Percentiles rank a stretch among this genome's conserved stretches.
These are phyloP conservation scores for Heliconius cydno DNA, from an alignment of 2,888 invertebrate species.

Conservation along the genomic window DNA sequence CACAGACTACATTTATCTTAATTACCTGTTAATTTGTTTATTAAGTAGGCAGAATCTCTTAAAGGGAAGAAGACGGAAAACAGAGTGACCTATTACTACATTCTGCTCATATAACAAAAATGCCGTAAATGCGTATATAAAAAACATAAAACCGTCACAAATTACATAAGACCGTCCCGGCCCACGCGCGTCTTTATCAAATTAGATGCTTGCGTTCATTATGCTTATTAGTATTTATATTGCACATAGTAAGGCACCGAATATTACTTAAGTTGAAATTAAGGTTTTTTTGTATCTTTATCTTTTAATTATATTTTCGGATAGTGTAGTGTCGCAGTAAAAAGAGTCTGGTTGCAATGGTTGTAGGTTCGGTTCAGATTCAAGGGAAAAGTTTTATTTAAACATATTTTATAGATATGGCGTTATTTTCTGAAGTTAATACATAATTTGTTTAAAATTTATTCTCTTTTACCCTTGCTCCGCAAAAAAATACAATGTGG, in stretches of 20 bases:
- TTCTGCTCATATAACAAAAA: too few relatives aligned
- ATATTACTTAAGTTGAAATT: neutral
- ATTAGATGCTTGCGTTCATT: constrained; percentile 59
- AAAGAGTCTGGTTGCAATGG: too few relatives aligned
- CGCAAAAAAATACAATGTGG: too few relatives aligned
- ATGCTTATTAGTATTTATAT: constrained; percentile 65
- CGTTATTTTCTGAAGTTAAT: neutral
- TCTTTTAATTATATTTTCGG: neutral
- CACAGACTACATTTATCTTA: too few relatives aligned
- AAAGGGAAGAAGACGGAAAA: too few relatives aligned
- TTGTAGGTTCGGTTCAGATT: neutral
- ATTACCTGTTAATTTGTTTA: too few relatives aligned
- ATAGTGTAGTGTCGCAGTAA: too few relatives aligned
- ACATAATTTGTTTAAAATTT: neutral
- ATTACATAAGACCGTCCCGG: constrained; percentile 53
- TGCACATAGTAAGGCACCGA: constrained; percentile 56
- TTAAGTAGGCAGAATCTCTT: too few relatives aligned
- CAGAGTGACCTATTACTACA: too few relatives aligned
- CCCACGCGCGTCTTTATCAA: constrained; percentile 60
- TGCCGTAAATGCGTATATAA: neutral
- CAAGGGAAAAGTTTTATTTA: neutral
- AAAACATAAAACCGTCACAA: too few relatives aligned
- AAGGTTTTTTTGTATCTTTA: neutral
- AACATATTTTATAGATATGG: neutral
- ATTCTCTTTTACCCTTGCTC: too few relatives aligned